These are phyloP conservation scores for Silurus glanis DNA, from an alignment of 2,113 vertebrate species.

Conservation along the genomic window DNA sequence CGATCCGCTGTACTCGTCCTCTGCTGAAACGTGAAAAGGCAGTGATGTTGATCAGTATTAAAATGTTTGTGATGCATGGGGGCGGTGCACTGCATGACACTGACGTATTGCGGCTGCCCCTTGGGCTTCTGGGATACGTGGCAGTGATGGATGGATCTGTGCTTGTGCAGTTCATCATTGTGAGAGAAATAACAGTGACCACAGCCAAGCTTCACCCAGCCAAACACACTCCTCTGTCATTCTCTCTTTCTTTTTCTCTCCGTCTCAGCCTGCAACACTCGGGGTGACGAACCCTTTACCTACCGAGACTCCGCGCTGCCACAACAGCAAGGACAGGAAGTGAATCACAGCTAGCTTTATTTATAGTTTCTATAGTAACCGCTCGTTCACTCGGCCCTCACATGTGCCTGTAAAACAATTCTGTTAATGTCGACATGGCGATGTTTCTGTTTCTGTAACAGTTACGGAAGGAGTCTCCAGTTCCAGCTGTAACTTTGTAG, in stretches of 20 bases:
- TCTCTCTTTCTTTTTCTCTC: neutral
- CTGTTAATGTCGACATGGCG: neutral
- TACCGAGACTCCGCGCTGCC: neutral
- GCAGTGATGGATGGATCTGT: conserved; percentile 76
- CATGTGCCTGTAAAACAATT: neutral
- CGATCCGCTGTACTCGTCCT: neutral
- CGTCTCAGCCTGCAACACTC: neutral
- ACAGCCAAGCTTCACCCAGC: conserved; percentile 32
- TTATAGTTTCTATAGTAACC: neutral
- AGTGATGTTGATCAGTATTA: conserved; percentile 62
- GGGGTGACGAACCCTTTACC: neutral
- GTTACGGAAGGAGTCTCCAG: neutral
- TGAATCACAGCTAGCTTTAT: neutral
- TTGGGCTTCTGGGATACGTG: conserved; percentile 66
- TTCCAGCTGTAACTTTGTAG: neutral
- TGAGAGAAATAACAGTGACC: conserved; percentile 53
- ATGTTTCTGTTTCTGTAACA: neutral
- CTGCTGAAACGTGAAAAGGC: neutral
- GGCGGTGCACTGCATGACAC: conserved; percentile 64
- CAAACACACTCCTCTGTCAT: conserved; percentile 25
- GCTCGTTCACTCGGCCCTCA: neutral
- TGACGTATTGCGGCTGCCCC: conserved; percentile 73
- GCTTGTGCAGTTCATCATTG: conserved; percentile 77
- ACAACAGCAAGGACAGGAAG: no score
- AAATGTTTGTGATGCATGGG: conserved; percentile 72